Evolutionary conservation across 2,888 invertebrate genomes (phyloP), one percentile per base, ranked within the genome.

Genomic region (Mystacides longicornis): DNA sequence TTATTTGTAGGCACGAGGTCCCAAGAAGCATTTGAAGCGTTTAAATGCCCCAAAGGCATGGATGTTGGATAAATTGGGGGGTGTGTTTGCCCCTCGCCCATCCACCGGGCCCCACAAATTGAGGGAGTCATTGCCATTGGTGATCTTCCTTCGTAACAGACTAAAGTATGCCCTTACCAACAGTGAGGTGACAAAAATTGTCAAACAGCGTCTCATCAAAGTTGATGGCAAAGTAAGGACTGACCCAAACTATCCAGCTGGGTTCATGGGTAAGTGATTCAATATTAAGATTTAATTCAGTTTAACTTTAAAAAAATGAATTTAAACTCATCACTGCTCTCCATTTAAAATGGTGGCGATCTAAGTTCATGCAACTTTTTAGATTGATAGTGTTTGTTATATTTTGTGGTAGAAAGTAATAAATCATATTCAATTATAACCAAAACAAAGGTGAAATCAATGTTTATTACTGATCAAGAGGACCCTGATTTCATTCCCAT

Each of bases 11-110:
- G 95, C 93, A 78, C 91, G 98, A 77, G 99, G 99, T 75, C 97
- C 96, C 48, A 97, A 96, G 78, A 97, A 98, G 82, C 98, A 98
- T 80, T 83, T 99, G 83, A 99, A 99, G 87, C 95, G 99, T 77
- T 83, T 99, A 69, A 89, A 92, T 73, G 99, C 99, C 58, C 99
- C 99, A 11, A 97, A 96, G 79, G 93, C 98, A 89, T 99, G 99
- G 99, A 98, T 99, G 97, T 86, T 99, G 83, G 98, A 97, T 82
- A 99, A 99, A 79, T 80, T 98, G 67, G 94, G 95, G 63, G 98
- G 98, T 70, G 94, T 93, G 57, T 98, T 93, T 72, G 98, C 99
- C 64, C 98, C 98, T 62, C 87, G 96, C 67, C 98, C 99, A 60
- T 92, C 93, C 70, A 89, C 93, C 63, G 99, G 99, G 57, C 98